Evolutionary conservation across 2,888 invertebrate species (phyloP).

Genomic region (Plebejus argus): DNA sequence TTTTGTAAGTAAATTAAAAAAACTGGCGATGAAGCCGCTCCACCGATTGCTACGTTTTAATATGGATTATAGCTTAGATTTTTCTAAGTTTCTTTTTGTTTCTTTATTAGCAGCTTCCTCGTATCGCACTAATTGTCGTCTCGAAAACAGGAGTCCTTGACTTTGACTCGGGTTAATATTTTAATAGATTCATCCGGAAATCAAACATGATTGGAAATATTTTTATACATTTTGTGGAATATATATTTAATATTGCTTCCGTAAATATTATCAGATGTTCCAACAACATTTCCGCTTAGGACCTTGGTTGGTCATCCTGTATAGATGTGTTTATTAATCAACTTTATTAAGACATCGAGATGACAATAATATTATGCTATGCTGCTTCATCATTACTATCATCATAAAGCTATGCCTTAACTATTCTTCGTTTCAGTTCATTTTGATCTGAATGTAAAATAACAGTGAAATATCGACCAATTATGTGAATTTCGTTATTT

Average conservation of each 20-base stretch:
- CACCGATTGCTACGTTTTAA: neutral
- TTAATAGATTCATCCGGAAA: neutral
- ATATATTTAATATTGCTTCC: slow-evolving; percentile 11
- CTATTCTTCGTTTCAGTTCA: too few relatives aligned
- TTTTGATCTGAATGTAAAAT: too few relatives aligned
- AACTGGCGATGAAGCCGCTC: neutral
- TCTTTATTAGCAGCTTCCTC: neutral
- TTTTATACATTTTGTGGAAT: slow-evolving; percentile 12
- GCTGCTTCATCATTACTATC: neutral
- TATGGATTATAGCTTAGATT: too few relatives aligned
- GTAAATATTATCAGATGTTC: slow-evolving; percentile 19
- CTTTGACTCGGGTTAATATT: slow-evolving; percentile 1
- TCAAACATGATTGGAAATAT: neutral
- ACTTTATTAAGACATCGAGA: neutral
- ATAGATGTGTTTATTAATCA: slow-evolving; percentile 13
- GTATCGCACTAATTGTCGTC: neutral
- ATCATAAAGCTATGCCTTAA: too few relatives aligned
- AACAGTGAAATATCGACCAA: too few relatives aligned
- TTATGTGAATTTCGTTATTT: too few relatives aligned
- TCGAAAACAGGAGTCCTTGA: slow-evolving; percentile 3
- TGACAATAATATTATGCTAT: neutral
- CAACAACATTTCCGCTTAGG: neutral
- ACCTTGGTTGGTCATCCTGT: neutral
- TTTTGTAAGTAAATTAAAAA: neutral
- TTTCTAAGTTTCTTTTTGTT: neutral